These are phyloP conservation scores for Nothoprocta pentlandii DNA, from an alignment of 2,113 vertebrate species.

Conservation along the genomic window DNA sequence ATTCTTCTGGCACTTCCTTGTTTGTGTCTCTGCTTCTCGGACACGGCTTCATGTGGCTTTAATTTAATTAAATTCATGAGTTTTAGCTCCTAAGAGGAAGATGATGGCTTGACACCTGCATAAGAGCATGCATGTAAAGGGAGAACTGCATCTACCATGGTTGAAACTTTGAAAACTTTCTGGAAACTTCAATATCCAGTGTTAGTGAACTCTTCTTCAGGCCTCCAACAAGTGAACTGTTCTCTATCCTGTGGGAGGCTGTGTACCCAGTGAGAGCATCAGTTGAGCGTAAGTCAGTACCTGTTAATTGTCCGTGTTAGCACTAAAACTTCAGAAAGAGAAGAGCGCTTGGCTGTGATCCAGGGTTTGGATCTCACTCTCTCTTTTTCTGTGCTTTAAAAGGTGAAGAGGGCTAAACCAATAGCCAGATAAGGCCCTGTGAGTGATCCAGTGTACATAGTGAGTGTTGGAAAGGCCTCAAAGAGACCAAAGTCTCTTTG, in stretches of 20 bases:
- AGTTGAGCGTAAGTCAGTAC: neutral
- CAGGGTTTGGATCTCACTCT: neutral
- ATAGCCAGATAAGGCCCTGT: neutral
- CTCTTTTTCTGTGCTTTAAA: constrained; percentile 20
- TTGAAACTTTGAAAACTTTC: neutral
- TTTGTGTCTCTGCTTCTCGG: neutral
- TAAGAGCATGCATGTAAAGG: neutral
- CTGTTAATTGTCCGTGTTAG: neutral
- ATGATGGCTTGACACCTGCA: neutral
- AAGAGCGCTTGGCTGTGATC: neutral
- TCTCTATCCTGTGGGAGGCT: neutral
- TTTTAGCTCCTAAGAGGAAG: neutral
- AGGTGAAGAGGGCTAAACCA: neutral
- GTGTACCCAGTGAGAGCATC: neutral
- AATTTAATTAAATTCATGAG: neutral
- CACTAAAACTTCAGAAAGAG: neutral
- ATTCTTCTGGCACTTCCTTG: neutral
- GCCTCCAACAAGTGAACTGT: neutral
- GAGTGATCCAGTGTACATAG: constrained; percentile 36
- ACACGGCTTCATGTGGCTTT: neutral
- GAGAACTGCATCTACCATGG: neutral
- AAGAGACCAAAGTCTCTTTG: constrained; percentile 38
- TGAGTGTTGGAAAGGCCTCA: neutral
- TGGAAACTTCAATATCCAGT: neutral
- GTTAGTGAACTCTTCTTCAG: neutral